These are phyloP conservation scores for Phrynocephalus forsythii DNA, from an alignment of 2,797 vertebrate species.

Conservation along the genomic window DNA sequence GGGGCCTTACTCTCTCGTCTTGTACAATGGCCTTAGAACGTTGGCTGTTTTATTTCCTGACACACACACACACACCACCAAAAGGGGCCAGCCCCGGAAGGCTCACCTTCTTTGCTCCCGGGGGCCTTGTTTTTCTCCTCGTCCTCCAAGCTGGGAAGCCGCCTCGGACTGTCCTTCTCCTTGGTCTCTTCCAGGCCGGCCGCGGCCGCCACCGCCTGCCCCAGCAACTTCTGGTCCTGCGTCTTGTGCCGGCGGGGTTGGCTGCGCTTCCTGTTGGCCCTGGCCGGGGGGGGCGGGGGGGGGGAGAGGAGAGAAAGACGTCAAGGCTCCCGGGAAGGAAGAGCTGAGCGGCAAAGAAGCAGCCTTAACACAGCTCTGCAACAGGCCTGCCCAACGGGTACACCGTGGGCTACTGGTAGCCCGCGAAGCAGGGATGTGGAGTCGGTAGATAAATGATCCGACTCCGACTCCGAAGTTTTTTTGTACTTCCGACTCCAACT, in stretches of 20 bases:
- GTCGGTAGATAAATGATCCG: no score
- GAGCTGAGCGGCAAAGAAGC: not conserved
- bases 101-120: conserved; percentile 80
- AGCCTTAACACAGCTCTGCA: no score
- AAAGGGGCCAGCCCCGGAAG: no score
- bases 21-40: no score
- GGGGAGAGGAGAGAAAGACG: conserved; percentile 15
- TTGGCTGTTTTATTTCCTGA: no score
- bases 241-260: conserved; percentile 90
- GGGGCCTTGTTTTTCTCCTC: conserved; percentile 78
- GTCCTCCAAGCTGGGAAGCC: conserved; percentile 67
- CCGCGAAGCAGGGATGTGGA: no score
- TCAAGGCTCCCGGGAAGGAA: conserved; percentile 35
- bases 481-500: no score
- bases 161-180: conserved; percentile 80
- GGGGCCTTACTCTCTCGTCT: no score
- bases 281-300: conserved; percentile 60
- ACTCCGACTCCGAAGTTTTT: no score
- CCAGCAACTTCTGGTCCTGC: conserved; percentile 89
- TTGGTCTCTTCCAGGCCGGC: conserved; percentile 80
- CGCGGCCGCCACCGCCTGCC: conserved; percentile 84
- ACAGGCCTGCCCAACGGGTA: no score
- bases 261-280: conserved; percentile 90
- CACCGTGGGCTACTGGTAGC: no score
- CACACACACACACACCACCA: no score